Evolutionary conservation across 2,113 vertebrate species (phyloP).

Genomic region (Otocyon megalotis): DNA sequence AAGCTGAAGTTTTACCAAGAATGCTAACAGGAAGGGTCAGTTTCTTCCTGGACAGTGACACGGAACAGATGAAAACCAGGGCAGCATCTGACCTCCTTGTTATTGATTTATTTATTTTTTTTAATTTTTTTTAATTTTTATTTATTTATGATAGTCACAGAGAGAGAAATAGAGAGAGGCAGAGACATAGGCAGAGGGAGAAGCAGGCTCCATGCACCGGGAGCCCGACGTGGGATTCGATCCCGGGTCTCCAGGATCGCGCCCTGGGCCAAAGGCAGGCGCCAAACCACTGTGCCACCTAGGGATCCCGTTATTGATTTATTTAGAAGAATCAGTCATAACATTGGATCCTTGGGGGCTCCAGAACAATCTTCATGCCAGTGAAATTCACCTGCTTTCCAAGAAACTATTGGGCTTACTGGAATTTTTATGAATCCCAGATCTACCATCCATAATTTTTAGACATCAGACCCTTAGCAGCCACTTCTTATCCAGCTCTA

Average conservation of each 20-base stretch:
- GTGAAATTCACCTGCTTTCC: background rate
- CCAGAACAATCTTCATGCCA: background rate
- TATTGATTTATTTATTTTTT: constrained; percentile 5
- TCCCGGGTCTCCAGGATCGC: too few species aligned
- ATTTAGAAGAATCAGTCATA: background rate
- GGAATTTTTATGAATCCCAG: background rate
- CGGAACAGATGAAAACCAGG: background rate
- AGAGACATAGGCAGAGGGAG: too few species aligned
- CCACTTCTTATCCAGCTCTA: background rate
- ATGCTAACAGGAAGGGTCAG: background rate
- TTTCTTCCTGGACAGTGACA: background rate
- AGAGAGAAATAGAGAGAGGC: too few species aligned
- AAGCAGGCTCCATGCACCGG: too few species aligned
- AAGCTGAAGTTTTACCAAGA: constrained; percentile 17
- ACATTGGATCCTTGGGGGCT: background rate
- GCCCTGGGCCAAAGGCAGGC: too few species aligned
- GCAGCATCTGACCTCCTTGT: background rate
- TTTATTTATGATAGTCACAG: too few species aligned
- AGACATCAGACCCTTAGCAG: background rate
- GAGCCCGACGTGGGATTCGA: too few species aligned
- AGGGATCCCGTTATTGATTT: constrained; percentile 13
- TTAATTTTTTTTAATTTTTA: too few species aligned
- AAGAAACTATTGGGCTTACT: background rate
- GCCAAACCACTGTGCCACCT: too few species aligned
- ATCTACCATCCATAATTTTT: background rate